A percentile compares a stretch with the other conserved stretches of the same genome.
Evolutionary conservation across 2,888 invertebrate genomes (phyloP).

Genomic region (Catocala sponsa): DNA sequence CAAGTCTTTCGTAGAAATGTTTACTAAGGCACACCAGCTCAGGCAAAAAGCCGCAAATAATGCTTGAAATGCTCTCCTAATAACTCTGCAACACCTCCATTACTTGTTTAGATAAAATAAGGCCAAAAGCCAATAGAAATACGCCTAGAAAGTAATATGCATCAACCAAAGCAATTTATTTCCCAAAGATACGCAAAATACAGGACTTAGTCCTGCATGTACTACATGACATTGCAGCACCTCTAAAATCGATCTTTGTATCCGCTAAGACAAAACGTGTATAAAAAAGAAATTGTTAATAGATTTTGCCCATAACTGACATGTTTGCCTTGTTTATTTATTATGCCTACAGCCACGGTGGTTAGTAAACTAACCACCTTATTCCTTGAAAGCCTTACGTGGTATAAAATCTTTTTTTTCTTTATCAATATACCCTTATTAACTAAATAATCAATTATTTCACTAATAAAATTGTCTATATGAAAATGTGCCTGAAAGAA

Average conservation of each 20-base stretch:
- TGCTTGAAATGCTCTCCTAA: neutral
- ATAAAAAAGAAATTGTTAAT: too few species aligned
- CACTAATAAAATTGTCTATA: too few species aligned
- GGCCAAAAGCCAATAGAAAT: neutral
- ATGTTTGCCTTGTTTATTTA: too few species aligned
- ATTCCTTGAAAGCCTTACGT: too few species aligned
- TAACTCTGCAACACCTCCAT: neutral
- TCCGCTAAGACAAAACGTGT: too few species aligned
- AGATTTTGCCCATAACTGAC: too few species aligned
- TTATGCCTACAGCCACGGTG: too few species aligned
- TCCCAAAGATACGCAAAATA: neutral
- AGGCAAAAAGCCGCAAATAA: neutral
- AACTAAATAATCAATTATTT: too few species aligned
- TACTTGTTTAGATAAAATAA: neutral
- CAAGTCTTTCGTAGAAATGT: constrained; percentile 11
- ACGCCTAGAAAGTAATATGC: neutral
- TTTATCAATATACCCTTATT: too few species aligned
- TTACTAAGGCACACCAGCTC: constrained; percentile 1
- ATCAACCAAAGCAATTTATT: neutral
- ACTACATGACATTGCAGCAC: neutral
- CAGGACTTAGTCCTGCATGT: neutral
- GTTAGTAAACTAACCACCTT: too few species aligned
- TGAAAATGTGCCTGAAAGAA: too few species aligned
- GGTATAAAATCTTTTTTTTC: too few species aligned
- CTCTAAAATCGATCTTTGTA: neutral